Percentiles rank a stretch among this genome's conserved stretches.
Conservation (phyloP, 2,888 invertebrate species). For the Chrysolina oricalcia region DNA sequence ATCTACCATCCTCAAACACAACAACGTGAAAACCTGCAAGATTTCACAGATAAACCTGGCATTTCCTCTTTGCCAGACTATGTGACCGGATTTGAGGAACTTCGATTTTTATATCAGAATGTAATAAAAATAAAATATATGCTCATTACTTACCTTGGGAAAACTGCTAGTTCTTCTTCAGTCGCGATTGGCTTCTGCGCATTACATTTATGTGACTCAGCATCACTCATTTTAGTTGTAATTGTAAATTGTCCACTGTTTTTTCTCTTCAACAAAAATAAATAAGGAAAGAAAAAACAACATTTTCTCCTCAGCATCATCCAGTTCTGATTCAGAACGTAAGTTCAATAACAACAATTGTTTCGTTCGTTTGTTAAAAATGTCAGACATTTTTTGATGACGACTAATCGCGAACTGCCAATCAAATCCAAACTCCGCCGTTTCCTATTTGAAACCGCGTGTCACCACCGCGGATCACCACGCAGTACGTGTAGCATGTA, state of each 20-base stretch:
- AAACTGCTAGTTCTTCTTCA: constrained; percentile 42
- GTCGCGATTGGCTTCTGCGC: constrained; percentile 37
- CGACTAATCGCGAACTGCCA: too few species aligned
- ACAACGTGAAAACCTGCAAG: constrained; percentile 29
- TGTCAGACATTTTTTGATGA: too few species aligned
- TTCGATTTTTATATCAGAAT: constrained; percentile 22
- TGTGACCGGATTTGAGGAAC: neutral
- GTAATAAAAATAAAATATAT: too few species aligned
- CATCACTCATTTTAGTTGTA: constrained; percentile 26
- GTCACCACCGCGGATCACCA: too few species aligned
- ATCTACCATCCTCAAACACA: constrained; percentile 15
- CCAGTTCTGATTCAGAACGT: constrained; percentile 25
- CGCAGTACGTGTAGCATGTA: too few species aligned
- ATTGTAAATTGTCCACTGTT: constrained; percentile 16
- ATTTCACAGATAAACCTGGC: constrained; percentile 14
- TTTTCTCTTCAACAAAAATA: neutral
- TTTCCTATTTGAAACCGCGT: too few species aligned
- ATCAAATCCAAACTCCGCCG: too few species aligned
- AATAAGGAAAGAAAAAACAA: neutral
- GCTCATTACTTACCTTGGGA: constrained; percentile 42
- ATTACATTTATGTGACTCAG: constrained; percentile 40
- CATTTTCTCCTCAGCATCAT: neutral
- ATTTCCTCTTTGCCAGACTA: constrained; percentile 4
- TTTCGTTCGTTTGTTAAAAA: too few species aligned
- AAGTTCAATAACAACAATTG: too few species aligned